Percentiles rank a stretch among this genome's conserved stretches.
These are phyloP conservation scores for Calliscelio sp. DNA, from an alignment of 2,888 invertebrate genomes.

Conservation along the genomic window DNA sequence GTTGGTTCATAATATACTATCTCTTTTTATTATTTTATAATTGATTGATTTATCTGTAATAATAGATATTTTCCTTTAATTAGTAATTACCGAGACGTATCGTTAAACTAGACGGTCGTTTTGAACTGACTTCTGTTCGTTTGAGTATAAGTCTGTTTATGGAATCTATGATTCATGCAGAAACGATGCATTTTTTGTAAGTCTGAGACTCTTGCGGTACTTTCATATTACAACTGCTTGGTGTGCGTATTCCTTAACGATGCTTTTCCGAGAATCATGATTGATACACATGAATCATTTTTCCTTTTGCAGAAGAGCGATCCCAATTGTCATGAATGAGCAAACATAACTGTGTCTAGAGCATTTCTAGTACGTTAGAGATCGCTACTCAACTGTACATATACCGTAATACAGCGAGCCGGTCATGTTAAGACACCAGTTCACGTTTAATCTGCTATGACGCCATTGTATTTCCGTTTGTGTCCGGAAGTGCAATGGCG, in stretches of 20 bases:
- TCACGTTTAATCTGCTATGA: constrained; percentile 44
- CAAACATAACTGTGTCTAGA: constrained; percentile 25
- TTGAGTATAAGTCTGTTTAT: constrained; percentile 4
- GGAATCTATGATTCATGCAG: constrained; percentile 26
- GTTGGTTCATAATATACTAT: too few relatives aligned
- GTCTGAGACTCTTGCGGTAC: constrained; percentile 29
- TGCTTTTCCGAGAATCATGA: constrained; percentile 15
- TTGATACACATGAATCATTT: constrained; percentile 42
- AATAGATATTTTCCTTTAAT: too few relatives aligned
- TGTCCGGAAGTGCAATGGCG: constrained; percentile 47
- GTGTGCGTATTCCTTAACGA: background rate
- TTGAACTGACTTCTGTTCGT: constrained; percentile 19
- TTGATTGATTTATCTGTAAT: too few relatives aligned
- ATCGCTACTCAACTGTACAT: constrained; percentile 13
- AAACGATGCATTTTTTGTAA: constrained; percentile 21
- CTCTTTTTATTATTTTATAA: too few relatives aligned
- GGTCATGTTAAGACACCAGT: constrained; percentile 28
- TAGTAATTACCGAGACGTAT: too few relatives aligned
- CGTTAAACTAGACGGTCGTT: constrained; percentile 4
- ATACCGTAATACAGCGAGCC: constrained; percentile 20
- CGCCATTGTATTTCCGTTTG: constrained; percentile 44
- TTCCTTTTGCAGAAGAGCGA: background rate
- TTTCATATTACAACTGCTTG: constrained; percentile 17
- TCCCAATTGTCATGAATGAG: constrained; percentile 18
- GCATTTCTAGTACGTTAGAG: constrained; percentile 31